A percentile compares a stretch with the other conserved stretches of the same genome.
phyloP scores from a whole-genome alignment of 2,113 vertebrate species.

The Halichoerus grypus region DNA sequence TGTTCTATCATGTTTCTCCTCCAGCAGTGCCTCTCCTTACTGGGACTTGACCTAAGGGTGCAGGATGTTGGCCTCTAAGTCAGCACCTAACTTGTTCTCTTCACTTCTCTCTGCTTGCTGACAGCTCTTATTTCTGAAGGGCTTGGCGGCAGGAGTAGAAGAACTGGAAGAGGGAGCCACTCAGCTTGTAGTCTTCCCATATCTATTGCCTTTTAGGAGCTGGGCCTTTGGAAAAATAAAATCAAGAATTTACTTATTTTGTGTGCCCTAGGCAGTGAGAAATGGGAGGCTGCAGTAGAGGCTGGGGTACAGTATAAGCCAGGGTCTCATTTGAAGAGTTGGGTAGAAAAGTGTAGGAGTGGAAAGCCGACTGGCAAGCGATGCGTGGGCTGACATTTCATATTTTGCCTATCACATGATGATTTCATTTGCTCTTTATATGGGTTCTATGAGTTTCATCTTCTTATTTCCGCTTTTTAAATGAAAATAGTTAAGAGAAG shows the following conservation, averaged over 20 bases:
- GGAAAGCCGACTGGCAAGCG: background rate
- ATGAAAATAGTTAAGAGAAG: background rate
- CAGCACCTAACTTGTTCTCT: background rate
- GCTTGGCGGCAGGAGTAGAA: background rate
- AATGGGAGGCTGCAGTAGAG: background rate
- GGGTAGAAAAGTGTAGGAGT: background rate
- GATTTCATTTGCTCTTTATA: background rate
- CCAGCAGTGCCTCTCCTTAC: background rate
- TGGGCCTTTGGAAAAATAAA: background rate
- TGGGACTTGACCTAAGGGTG: background rate
- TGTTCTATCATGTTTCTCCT: background rate
- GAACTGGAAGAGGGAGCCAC: background rate
- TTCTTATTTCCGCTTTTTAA: background rate
- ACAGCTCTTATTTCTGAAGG: background rate
- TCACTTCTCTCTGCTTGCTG: background rate
- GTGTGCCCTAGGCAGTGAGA: background rate
- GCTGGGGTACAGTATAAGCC: background rate
- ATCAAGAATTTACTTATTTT: background rate
- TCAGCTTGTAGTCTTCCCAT: background rate
- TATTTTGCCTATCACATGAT: background rate
- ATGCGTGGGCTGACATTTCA: background rate
- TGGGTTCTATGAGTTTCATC: background rate
- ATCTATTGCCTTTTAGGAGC: background rate
- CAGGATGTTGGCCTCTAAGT: background rate
- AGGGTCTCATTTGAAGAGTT: background rate